Percentiles rank a stretch among this genome's conserved stretches.
Evolutionary conservation across 1,140 invertebrate genomes (phyloP).

Genomic region (Hylaeus volcanicus): DNA sequence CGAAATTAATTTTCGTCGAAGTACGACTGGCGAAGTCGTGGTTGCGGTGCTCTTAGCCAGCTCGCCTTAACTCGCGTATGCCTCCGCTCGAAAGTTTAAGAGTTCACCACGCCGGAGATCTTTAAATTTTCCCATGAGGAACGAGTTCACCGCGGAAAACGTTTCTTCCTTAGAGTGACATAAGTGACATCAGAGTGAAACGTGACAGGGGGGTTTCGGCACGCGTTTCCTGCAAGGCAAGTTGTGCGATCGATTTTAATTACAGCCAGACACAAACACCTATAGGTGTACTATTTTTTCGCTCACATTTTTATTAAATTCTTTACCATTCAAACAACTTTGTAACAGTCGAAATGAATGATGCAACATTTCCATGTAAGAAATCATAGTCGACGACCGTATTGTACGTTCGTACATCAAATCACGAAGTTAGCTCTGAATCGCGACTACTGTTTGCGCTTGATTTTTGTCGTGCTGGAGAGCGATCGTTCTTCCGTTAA

Average conservation of each 20-base stretch:
- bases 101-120: neutral
- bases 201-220: neutral
- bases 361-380: too few species aligned
- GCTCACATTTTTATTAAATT: too few species aligned
- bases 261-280: neutral
- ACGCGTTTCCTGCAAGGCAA: neutral
- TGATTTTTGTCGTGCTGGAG: too few species aligned
- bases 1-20: conserved; percentile 36
- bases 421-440: too few species aligned
- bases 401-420: too few species aligned
- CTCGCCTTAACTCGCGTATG: conserved; percentile 22
- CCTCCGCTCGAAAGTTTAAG: conserved; percentile 20
- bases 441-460: too few species aligned
- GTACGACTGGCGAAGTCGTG: neutral
- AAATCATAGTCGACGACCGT: too few species aligned
- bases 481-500: too few species aligned
- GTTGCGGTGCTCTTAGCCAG: conserved; percentile 11
- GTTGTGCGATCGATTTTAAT: neutral
- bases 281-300: neutral
- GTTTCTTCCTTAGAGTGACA: neutral
- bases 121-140: conserved; percentile 8
- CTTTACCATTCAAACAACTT: too few species aligned
- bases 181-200: too few species aligned
- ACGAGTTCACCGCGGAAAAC: neutral
- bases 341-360: too few species aligned